phyloP scores from a whole-genome alignment of 2,113 vertebrate genomes.

The Platysteira castanea region DNA sequence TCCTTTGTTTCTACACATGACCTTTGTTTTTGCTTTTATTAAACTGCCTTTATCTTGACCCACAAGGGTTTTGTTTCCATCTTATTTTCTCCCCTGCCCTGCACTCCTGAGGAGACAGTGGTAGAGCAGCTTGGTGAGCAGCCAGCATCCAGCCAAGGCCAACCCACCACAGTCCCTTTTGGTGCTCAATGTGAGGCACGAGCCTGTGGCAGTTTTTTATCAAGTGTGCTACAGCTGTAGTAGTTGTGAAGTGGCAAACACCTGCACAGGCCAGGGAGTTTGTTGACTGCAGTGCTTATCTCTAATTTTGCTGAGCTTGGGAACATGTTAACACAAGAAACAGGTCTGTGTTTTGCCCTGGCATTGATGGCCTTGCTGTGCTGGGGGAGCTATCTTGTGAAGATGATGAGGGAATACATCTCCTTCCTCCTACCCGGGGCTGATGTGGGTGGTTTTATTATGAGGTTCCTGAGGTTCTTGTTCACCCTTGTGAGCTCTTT shows the following conservation, averaged over 20 bases:
- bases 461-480: not conserved
- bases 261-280: not conserved
- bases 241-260: not conserved
- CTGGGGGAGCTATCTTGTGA: not conserved
- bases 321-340: not conserved
- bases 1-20: not conserved
- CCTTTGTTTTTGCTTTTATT: not conserved
- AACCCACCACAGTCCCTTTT: not conserved
- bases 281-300: not conserved
- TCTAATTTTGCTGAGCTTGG: not conserved
- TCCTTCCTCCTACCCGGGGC: not conserved
- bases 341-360: not conserved
- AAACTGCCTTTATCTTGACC: not conserved
- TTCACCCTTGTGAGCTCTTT: not conserved
- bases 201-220: not conserved
- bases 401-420: not conserved
- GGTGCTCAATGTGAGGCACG: rapidly evolving
- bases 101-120: not conserved
- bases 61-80: not conserved
- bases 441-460: not conserved
- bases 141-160: not conserved
- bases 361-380: not conserved
- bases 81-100: not conserved
- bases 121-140: not conserved
- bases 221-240: not conserved